These are phyloP conservation scores for Leptodactylus fallax DNA, from an alignment of 2,797 vertebrate species.

Conservation along the genomic window DNA sequence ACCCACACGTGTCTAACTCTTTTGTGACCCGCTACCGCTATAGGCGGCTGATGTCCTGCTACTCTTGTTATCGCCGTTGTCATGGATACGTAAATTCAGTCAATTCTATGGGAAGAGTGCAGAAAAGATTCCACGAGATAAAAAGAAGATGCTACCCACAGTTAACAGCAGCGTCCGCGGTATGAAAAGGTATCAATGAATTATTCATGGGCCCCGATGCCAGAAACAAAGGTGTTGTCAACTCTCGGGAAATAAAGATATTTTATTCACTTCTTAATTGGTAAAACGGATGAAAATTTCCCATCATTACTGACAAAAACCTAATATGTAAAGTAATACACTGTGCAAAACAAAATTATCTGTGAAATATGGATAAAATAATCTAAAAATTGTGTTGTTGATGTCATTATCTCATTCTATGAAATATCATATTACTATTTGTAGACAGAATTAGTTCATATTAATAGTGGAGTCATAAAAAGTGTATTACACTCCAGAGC, in stretches of 20 bases:
- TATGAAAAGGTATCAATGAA: constrained; percentile 47
- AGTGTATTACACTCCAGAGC: neutral
- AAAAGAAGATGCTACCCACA: constrained; percentile 27
- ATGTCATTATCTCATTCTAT: too few species aligned
- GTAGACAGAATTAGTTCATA: too few species aligned
- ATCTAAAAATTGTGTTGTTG: neutral
- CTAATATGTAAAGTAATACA: neutral
- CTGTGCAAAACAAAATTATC: neutral
- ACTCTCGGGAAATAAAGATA: neutral
- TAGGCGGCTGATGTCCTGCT: constrained; percentile 32
- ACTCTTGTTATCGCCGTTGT: constrained; percentile 18
- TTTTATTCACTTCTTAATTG: constrained; percentile 14
- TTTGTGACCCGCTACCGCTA: constrained; percentile 19
- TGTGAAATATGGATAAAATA: neutral
- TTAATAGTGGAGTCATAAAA: too few species aligned
- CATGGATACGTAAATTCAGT: constrained; percentile 27
- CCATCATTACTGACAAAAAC: neutral
- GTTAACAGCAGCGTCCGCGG: constrained; percentile 19
- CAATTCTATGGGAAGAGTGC: neutral
- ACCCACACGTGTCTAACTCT: constrained; percentile 30
- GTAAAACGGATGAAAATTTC: neutral
- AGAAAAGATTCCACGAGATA: constrained; percentile 5
- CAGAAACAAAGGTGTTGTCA: neutral
- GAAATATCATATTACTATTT: too few species aligned
- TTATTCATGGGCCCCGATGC: constrained; percentile 45